Evolutionary conservation across 1,140 invertebrate species (phyloP), one percentile per base, ranked within the genome.

Genomic region (Acromyrmex heyeri): DNA sequence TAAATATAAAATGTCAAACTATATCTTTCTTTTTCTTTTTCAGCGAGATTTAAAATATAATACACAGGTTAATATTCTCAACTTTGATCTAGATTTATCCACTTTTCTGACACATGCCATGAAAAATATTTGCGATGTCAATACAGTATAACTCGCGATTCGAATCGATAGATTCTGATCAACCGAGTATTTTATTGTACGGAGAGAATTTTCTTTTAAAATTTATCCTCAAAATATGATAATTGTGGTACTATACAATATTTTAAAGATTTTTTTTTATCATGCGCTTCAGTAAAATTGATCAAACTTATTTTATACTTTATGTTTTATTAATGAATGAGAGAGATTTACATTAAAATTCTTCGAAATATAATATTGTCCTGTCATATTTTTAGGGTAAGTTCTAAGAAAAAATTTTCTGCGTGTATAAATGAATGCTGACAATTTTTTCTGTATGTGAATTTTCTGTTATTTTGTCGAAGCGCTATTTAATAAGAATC

Each of bases 81-180:
- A 55, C 14, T 55, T 57, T 14, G 12, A 65, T 53, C 6, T 67
- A 21, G 4, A 67, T 65, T 78, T 18, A 34, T 34, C 2, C 3
- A 38, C 38, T 38, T 69, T 55, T n/a, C 21, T 34, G 10, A 21
- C 21, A 12, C n/a, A 27, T 0, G 48, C 14, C 10, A n/a, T 44
- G 65, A 57, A n/a, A 81, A 70, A 24, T 70, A 70, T 70, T 53
- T 53, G 27, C 27, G 14, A 81, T 21, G 24, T 77, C 57, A 27
- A 38, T n/a, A 14, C 21, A 10, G 7, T 27, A n/a, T 34, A 4
- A 69, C 5, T 30, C 8, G 53, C 18, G 12, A 57, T 72, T 70
- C 27, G 67, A 55, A 70, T 81, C 50, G 27, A 81, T 70, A 24
- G 14, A 59, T 57, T 70, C 34, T 12, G 14, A 55, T 44, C 48